A percentile compares a stretch with the other conserved stretches of the same genome.
These are phyloP conservation scores for Oikopleura albicans DNA, from an alignment of 23 tunicate genomes.

Conservation along the genomic window DNA sequence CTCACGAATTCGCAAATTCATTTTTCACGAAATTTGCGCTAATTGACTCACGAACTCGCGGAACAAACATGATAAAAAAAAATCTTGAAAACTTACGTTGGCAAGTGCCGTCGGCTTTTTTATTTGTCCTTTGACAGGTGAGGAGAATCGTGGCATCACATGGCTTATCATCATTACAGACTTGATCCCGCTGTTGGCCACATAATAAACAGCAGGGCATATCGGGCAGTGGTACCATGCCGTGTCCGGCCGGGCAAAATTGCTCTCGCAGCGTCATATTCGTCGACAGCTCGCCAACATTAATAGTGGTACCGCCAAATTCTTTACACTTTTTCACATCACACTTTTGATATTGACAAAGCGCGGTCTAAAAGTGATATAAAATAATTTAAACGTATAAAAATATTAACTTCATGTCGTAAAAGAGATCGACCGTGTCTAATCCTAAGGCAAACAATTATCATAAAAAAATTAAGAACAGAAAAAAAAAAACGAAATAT, in stretches of 20 bases:
- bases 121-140: background rate
- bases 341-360: background rate
- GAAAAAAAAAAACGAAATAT: too few relatives aligned
- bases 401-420: too few relatives aligned
- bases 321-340: background rate
- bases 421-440: too few relatives aligned
- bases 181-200: background rate
- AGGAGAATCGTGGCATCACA: background rate
- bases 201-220: background rate
- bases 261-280: background rate
- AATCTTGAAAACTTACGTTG: conserved; percentile 2
- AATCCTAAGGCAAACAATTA: too few relatives aligned
- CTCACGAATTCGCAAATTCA: too few relatives aligned
- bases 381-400: background rate
- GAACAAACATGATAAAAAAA: background rate
- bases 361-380: background rate
- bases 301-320: background rate
- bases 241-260: conserved; percentile 13
- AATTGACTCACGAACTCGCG: too few relatives aligned
- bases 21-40: too few relatives aligned
- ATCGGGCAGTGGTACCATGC: background rate
- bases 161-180: background rate
- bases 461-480: too few relatives aligned
- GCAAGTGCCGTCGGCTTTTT: background rate
- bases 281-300: background rate